Base-by-base conservation (phyloP, 2,797 vertebrate species). In the Petrocephalus sullivani region DNA sequence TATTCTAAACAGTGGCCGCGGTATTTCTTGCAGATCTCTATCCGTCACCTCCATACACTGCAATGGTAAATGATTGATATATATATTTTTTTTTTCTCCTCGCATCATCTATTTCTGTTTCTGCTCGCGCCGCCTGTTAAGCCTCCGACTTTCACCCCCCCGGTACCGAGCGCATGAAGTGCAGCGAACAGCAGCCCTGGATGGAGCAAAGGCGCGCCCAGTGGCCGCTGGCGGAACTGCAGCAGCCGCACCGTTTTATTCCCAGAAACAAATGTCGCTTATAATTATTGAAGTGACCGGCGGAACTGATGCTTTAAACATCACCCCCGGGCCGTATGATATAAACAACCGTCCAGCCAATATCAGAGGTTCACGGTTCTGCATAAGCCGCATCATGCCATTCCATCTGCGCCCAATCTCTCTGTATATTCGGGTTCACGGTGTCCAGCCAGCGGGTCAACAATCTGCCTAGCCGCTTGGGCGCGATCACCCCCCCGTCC, bases 201-300 rank as follows among this genome's bases (percentile, higher is more conserved):
- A 95, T 95, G 94, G 93, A 94, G 94, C 95, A 95, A 95, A 95
- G 94, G 90, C 94, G 93, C 95, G 93, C 94, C 95, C 95, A 95
- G 95, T 93, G 95, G 95, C 92, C 85, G 19, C 6, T 90, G 58
- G 71, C 83, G 78, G 91, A 88, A 93, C 89, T 91, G 88, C 94
- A 92, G 16, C 83, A 46, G 7, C 58, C 78, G 6, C 61, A 67
- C 57, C 12, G 33, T 64, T 46, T 23, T 75, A 9, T 85, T 85
- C 64, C 81, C 19, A 82, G 37, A 21, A 54, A 88, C 71, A 81
- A 58, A 83, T 37, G 41, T n/a, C n/a, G 78, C 3, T 58, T 19
- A 8, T 51, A n/a, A 41, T 84, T 54, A 84, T 84, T 84, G 81
- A 84, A 84, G 81, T 53, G 12, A 84, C 4, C 10, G 51, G 19